Conservation (phyloP, 2,797 vertebrate species). For the Cyprinodon diabolis region DNA sequence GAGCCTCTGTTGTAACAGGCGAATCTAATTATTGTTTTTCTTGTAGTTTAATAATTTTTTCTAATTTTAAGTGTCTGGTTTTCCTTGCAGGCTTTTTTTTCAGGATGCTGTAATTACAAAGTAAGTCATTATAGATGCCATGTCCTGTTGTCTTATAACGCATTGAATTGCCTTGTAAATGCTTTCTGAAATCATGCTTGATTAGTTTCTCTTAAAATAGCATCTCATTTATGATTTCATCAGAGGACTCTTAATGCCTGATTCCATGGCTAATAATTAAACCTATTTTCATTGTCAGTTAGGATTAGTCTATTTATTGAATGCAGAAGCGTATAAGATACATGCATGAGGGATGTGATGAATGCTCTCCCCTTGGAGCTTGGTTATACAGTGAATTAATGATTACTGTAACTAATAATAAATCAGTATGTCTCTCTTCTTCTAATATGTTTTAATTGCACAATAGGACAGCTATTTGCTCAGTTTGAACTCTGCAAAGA, state of each 20-base stretch:
- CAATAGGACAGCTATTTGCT: background rate
- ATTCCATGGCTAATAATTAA: constrained; percentile 50
- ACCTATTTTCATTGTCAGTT: constrained; percentile 31
- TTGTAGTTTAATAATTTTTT: constrained; percentile 41
- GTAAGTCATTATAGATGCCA: constrained; percentile 52
- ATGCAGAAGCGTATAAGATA: constrained; percentile 33
- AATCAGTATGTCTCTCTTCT: background rate
- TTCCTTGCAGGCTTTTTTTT: constrained; percentile 40
- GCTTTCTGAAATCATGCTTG: constrained; percentile 62
- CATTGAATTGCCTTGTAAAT: constrained; percentile 66
- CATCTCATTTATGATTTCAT: constrained; percentile 50
- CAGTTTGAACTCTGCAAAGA: background rate
- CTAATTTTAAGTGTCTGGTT: constrained; percentile 32
- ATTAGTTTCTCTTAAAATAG: constrained; percentile 70
- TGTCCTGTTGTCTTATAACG: constrained; percentile 51
- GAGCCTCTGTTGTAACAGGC: constrained; percentile 35
- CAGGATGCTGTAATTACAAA: constrained; percentile 63
- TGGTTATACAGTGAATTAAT: background rate
- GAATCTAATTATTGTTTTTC: constrained; percentile 29
- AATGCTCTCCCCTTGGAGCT: constrained; percentile 39
- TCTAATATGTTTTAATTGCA: background rate
- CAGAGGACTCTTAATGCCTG: constrained; percentile 58
- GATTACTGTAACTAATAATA: constrained; percentile 4
- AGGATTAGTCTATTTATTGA: constrained; percentile 51
- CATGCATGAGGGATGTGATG: constrained; percentile 32